A percentile compares a stretch with the other conserved stretches of the same genome.
phyloP scores from a whole-genome alignment of 2,113 vertebrate species.

The Delphinus delphis region DNA sequence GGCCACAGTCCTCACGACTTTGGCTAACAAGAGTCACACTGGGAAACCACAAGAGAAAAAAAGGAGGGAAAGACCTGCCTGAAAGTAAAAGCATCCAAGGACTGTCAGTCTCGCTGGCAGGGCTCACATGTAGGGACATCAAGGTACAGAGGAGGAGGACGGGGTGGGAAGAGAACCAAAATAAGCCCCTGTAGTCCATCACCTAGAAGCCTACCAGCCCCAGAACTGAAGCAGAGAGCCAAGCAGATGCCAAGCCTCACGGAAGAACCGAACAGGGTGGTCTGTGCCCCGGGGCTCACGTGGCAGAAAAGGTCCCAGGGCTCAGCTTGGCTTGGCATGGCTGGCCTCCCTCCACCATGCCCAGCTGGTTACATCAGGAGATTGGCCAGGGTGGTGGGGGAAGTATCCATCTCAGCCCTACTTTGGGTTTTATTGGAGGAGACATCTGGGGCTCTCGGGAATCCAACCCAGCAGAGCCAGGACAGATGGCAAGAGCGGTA shows the following conservation, averaged over 20 bases:
- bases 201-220: neutral
- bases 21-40: conserved; percentile 42
- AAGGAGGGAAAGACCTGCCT: neutral
- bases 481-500: conserved; percentile 2
- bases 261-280: too few species aligned
- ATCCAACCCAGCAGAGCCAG: neutral
- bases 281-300: neutral
- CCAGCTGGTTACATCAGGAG: neutral
- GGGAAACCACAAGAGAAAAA: conserved; percentile 32
- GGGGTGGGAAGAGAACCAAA: neutral
- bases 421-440: neutral
- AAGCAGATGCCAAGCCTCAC: neutral
- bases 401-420: neutral
- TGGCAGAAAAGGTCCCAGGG: neutral
- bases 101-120: neutral
- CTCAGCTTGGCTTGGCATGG: neutral
- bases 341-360: neutral
- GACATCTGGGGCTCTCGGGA: neutral
- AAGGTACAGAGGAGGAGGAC: neutral
- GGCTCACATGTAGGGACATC: neutral
- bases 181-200: neutral
- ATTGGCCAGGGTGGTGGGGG: rapidly evolving
- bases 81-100: neutral
- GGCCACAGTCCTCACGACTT: neutral
- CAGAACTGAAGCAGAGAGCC: neutral